Conservation (phyloP, 2,888 invertebrate genomes). For the Erebia ligea region DNA sequence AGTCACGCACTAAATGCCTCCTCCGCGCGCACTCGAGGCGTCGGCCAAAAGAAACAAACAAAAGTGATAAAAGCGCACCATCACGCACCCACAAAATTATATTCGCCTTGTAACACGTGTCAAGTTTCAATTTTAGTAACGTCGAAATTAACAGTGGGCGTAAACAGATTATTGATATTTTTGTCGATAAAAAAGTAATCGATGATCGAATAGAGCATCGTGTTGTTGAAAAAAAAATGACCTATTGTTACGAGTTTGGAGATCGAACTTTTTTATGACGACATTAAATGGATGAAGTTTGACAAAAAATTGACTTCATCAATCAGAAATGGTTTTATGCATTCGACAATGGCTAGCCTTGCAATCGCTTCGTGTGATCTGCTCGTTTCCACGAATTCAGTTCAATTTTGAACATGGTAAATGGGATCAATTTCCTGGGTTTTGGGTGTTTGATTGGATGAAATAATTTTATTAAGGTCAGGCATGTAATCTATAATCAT, state of each 20-base stretch:
- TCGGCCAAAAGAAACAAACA: constrained; percentile 79
- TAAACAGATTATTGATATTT: constrained; percentile 82
- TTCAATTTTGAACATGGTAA: constrained; percentile 68
- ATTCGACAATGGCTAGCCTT: constrained; percentile 68
- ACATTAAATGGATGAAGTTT: constrained; percentile 69
- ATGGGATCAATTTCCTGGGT: constrained; percentile 61
- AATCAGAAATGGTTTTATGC: constrained; percentile 79
- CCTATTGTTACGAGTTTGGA: constrained; percentile 75
- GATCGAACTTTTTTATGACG: constrained; percentile 59
- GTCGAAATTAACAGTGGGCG: constrained; percentile 82
- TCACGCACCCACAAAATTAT: constrained; percentile 80
- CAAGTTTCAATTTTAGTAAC: constrained; percentile 81
- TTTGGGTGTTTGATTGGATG: constrained; percentile 26
- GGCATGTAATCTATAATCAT: neutral
- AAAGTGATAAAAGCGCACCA: constrained; percentile 72
- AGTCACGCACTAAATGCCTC: constrained; percentile 80
- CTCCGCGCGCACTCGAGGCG: constrained; percentile 60
- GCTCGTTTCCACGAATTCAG: constrained; percentile 65
- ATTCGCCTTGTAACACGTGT: constrained; percentile 81
- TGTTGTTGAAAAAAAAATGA: constrained; percentile 67
- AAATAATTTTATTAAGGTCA: constrained; percentile 8
- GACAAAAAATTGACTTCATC: constrained; percentile 76
- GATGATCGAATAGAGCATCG: constrained; percentile 73
- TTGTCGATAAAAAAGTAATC: constrained; percentile 81
- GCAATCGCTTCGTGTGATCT: constrained; percentile 69